Conservation (phyloP, 1,140 invertebrate species). For the Micrasema longulum region DNA sequence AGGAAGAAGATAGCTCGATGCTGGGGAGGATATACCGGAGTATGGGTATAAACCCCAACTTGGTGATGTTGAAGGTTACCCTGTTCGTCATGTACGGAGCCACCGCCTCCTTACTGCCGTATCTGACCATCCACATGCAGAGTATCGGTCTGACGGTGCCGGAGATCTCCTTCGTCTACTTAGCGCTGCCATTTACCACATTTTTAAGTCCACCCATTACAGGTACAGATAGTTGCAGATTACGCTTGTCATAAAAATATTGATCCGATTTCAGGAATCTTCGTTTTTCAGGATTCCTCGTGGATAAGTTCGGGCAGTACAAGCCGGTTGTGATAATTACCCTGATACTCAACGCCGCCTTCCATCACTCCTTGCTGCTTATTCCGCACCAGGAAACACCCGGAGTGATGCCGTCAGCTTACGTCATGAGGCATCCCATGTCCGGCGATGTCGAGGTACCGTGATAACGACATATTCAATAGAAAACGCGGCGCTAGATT, state of each 20-base stretch:
- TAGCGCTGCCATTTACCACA: slow-evolving; percentile 83
- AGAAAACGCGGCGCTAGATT: not conserved
- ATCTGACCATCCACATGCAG: slow-evolving; percentile 89
- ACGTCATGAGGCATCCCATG: slow-evolving; percentile 77
- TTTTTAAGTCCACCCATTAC: slow-evolving; percentile 84
- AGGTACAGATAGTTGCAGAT: slow-evolving; percentile 63
- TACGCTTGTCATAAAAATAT: slow-evolving; percentile 5
- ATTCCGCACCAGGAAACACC: slow-evolving; percentile 81
- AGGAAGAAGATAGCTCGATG: slow-evolving; percentile 60
- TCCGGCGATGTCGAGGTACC: slow-evolving; percentile 75
- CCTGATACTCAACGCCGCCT: slow-evolving; percentile 77
- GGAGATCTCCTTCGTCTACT: slow-evolving; percentile 87
- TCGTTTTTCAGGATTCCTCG: slow-evolving; percentile 74
- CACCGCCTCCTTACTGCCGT: slow-evolving; percentile 82
- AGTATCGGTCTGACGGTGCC: slow-evolving; percentile 85
- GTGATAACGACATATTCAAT: not conserved
- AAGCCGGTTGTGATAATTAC: slow-evolving; percentile 82
- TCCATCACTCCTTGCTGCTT: slow-evolving; percentile 78
- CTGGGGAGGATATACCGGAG: slow-evolving; percentile 58
- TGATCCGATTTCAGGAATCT: slow-evolving; percentile 1
- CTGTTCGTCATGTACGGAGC: slow-evolving; percentile 86
- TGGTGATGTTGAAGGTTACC: slow-evolving; percentile 82
- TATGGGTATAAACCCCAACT: slow-evolving; percentile 75
- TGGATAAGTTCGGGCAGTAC: slow-evolving; percentile 85
- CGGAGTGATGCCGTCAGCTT: slow-evolving; percentile 76